Conservation (phyloP, 2,797 vertebrate genomes). For the Oreortyx pictus region DNA sequence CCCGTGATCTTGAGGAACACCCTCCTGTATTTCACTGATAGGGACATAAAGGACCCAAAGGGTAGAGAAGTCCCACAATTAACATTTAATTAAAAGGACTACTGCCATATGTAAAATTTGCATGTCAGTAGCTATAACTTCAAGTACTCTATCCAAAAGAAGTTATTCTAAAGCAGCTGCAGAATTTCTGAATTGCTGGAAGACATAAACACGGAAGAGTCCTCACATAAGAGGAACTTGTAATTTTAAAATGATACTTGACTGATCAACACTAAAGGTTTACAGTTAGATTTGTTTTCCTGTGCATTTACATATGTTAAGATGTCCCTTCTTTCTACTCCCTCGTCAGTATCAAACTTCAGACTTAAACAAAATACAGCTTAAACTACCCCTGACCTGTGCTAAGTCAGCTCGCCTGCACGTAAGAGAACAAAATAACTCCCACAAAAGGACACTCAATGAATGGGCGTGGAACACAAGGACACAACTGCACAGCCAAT, state of each 20-base stretch:
- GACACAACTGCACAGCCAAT: not conserved
- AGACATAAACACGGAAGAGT: not conserved
- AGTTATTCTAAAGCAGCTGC: not conserved
- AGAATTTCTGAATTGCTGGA: not conserved
- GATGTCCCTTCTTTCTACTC: not conserved
- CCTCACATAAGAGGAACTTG: not conserved
- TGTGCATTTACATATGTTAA: not conserved
- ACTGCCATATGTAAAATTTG: not conserved
- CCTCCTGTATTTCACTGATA: not conserved
- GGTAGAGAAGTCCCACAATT: not conserved
- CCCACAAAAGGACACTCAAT: not conserved
- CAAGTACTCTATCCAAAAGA: not conserved
- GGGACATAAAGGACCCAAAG: not conserved
- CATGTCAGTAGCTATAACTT: not conserved
- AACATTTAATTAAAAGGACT: not conserved
- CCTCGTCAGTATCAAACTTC: not conserved
- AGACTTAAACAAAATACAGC: not conserved
- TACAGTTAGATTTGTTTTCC: not conserved
- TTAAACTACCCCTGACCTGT: not conserved
- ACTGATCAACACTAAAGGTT: not conserved
- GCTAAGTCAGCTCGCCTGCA: not conserved
- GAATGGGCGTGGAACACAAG: not conserved
- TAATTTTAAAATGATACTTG: not conserved
- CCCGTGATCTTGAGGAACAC: not conserved
- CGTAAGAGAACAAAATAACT: not conserved